Evolutionary conservation across 2,797 vertebrate species (phyloP), one percentile per base, ranked within the genome.

Genomic region (Selene dorsalis): DNA sequence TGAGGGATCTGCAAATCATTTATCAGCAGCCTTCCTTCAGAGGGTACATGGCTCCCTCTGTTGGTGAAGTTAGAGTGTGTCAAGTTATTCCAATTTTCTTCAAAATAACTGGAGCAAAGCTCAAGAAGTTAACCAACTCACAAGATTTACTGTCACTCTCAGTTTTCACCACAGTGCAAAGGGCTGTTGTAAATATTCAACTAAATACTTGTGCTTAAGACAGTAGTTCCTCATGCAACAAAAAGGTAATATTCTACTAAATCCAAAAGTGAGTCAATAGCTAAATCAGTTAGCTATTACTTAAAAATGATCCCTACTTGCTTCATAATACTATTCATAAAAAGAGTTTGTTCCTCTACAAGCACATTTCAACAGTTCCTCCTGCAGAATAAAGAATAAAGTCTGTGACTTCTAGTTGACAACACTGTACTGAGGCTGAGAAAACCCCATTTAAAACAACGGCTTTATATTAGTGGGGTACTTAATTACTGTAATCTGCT

Each of bases 31-130:
- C 3, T 55, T 71, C 20, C 28, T 52, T 64, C 38, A 61, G 62
- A 79, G 61, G 83, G 65, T 69, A 35, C 32, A 84, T 80, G 83
- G 88, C 93, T 72, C 91, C 91, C 86, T 90, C 93, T 93, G 74
- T 68, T 90, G 93, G 90, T 43, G 3, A 60, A 0, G 75, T 28
- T 13, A 28, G 7, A 75, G 1, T 10, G 24, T 82, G 32, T 41
- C 45, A 78, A 67, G 17, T 64, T 28, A 58, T 24, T 41, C 0
- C 18, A 8, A 43, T 45, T n/a, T 18, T 18, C 6, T 69, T 18
- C 45, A 11, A 24, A 75, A 64, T 35, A 62, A 55, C 52, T 60
- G 16, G 53, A 32, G n/a, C 28, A 57, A 53, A 30, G 12, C 32
- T 17, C n/a, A 32, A 16, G 9, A 35, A 71, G 55, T 20, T 14